phyloP scores from a whole-genome alignment of 2,113 vertebrate species.

The Callopanchax toddi region DNA sequence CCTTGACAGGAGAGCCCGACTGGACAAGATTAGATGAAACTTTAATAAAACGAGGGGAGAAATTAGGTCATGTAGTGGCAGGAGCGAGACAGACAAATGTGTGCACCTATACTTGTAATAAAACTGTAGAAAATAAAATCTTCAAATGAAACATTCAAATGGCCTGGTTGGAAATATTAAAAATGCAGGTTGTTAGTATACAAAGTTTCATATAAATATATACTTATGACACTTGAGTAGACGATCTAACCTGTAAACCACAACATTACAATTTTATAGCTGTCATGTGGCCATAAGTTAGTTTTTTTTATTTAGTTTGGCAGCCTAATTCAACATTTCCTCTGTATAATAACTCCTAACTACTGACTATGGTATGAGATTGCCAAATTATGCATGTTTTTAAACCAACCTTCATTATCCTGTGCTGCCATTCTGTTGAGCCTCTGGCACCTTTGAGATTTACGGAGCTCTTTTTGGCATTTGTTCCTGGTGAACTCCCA shows the following conservation, averaged over 20 bases:
- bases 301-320: not conserved
- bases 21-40: slow-evolving; percentile 58
- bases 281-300: not conserved
- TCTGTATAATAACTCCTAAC: too few species aligned
- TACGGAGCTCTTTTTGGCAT: not conserved
- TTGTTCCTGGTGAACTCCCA: not conserved
- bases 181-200: not conserved
- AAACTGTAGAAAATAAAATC: slow-evolving; percentile 14
- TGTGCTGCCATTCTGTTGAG: not conserved
- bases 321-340: not conserved
- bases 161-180: not conserved
- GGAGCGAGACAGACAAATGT: slow-evolving; percentile 19
- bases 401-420: not conserved
- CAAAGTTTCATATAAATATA: too few species aligned
- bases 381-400: not conserved
- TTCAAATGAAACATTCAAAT: not conserved
- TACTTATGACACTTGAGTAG: not conserved
- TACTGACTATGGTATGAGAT: not conserved
- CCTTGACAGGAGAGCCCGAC: slow-evolving; percentile 32
- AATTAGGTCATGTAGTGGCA: slow-evolving; percentile 47
- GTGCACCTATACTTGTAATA: slow-evolving; percentile 14
- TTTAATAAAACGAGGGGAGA: slow-evolving; percentile 52
- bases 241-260: not conserved
- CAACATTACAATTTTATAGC: not conserved
- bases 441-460: not conserved